These are phyloP conservation scores for human DNA, from an alignment of 2,113 vertebrate genomes.

Conservation along the genomic window GRCh38 chr6:53508001-53508500, in stretches of 20 bases:
- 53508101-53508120: not conserved
- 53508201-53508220: not conserved
- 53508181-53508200: not conserved
- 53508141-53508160: not conserved
- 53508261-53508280: not conserved
- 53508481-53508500: not conserved
- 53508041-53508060: not conserved
- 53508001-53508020: not conserved
- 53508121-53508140: not conserved
- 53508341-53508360: not conserved
- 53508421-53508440: not conserved
- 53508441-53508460: not conserved
- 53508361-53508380: not conserved
- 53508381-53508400: not conserved
- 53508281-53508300: not conserved
- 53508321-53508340: not conserved
- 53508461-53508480: not conserved
- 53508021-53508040: not conserved
- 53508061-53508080: not conserved
- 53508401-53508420: not conserved
- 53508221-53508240: not conserved
- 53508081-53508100: not conserved
- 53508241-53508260: not conserved
- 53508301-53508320: not conserved
- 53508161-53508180: not conserved